phyloP scores from a whole-genome alignment of 2,113 vertebrate species.

The Irena cyanogastra region DNA sequence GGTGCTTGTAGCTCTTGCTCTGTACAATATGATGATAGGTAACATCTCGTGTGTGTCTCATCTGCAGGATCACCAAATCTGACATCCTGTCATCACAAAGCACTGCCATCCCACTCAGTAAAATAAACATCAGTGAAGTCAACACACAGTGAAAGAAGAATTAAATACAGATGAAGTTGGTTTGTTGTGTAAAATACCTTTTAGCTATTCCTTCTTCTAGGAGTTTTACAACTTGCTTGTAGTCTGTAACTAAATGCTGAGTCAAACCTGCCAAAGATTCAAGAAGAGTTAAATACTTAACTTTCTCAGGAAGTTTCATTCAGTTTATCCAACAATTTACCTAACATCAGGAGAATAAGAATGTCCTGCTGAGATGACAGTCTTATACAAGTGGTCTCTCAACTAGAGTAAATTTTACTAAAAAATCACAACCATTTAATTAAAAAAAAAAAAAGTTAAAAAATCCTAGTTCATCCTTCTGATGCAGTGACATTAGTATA shows the following conservation, averaged over 20 bases:
- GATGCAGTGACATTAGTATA: background rate
- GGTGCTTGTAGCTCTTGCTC: background rate
- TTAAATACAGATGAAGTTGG: background rate
- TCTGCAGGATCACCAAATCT: background rate
- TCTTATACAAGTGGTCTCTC: background rate
- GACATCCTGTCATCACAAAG: background rate
- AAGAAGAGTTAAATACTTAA: background rate
- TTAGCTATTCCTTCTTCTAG: conserved; percentile 93
- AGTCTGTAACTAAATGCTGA: conserved; percentile 89
- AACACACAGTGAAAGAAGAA: background rate
- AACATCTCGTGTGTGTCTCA: accelerated
- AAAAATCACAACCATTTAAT: background rate
- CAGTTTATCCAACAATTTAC: background rate
- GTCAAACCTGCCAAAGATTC: conserved; percentile 83
- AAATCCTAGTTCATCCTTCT: background rate
- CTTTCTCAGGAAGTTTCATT: background rate
- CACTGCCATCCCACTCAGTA: background rate
- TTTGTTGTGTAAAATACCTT: conserved; percentile 70
- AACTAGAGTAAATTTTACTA: background rate
- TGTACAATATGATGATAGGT: background rate
- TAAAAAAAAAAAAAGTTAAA: background rate
- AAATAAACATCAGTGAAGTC: background rate
- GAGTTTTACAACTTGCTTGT: conserved; percentile 88
- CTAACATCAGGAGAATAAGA: background rate
- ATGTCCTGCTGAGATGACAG: background rate